These are phyloP conservation scores for Pantherophis alleghaniensis DNA, from an alignment of 2,797 vertebrate species.

Conservation along the genomic window DNA sequence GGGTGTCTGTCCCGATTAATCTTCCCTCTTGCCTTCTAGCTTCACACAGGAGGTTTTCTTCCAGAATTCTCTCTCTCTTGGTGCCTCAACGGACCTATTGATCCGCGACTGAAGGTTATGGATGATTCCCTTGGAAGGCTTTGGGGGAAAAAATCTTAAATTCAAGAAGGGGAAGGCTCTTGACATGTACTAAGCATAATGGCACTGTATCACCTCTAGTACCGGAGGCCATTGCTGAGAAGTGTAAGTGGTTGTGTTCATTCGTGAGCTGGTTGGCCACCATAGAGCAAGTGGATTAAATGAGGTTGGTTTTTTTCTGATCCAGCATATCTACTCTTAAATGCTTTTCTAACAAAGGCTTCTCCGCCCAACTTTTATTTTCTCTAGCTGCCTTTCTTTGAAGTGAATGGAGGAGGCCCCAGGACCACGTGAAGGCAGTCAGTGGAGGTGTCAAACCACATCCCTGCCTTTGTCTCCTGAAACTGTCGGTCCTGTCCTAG, in stretches of 20 bases:
- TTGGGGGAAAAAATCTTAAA: neutral
- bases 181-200: neutral
- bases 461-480: conserved; percentile 11
- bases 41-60: neutral
- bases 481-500: neutral
- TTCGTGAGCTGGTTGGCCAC: neutral
- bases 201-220: no score
- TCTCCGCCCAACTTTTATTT: neutral
- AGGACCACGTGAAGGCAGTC: conserved; percentile 19
- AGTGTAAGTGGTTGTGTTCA: neutral
- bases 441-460: conserved; percentile 22
- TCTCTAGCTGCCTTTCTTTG: neutral
- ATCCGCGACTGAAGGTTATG: neutral
- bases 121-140: neutral
- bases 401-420: neutral
- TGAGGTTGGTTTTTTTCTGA: neutral
- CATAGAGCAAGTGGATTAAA: neutral
- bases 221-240: neutral
- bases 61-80: neutral
- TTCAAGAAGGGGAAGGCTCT: neutral
- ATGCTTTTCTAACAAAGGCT: neutral
- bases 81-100: neutral
- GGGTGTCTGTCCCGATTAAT: neutral
- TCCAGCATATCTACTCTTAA: neutral
- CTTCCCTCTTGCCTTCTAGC: neutral